A percentile compares a stretch with the other conserved stretches of the same genome.
phyloP scores from a whole-genome alignment of 2,888 invertebrate genomes.

The Parapristionchus giblindavisi region DNA sequence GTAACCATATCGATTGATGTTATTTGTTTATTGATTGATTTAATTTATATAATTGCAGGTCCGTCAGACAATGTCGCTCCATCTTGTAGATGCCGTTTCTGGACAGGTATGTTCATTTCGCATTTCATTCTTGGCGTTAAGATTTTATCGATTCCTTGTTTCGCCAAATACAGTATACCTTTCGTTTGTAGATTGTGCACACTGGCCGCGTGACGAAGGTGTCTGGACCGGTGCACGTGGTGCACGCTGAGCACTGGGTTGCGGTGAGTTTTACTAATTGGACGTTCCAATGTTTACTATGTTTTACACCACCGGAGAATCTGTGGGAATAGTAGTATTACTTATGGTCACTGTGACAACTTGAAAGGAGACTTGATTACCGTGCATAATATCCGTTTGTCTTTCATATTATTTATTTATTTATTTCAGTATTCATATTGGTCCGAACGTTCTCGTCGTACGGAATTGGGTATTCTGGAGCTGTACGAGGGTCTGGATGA shows the following conservation, averaged over 20 bases:
- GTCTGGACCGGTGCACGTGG: conserved; percentile 83
- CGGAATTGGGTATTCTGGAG: conserved; percentile 91
- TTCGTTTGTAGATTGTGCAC: conserved; percentile 4
- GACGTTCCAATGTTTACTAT: no score
- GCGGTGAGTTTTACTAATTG: conserved; percentile 74
- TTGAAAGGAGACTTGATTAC: neutral
- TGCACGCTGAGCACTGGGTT: conserved; percentile 96
- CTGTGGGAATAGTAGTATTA: no score
- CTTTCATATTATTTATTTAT: no score
- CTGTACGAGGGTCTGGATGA: conserved; percentile 83
- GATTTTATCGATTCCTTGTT: neutral
- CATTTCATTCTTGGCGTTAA: neutral
- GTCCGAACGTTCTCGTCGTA: conserved; percentile 90
- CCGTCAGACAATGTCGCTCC: conserved; percentile 77
- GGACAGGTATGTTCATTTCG: conserved; percentile 77
- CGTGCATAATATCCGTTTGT: no score
- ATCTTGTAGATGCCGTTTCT: conserved; percentile 88
- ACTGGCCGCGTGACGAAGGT: conserved; percentile 71
- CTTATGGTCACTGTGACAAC: no score
- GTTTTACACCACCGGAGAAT: no score
- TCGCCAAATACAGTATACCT: neutral
- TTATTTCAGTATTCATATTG: conserved; percentile 83
- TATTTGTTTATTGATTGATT: neutral
- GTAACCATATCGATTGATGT: conserved; percentile 4
- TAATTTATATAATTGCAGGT: conserved; percentile 19